Conservation (phyloP, 2,888 invertebrate species). For the Phyllotreta cruciferae region DNA sequence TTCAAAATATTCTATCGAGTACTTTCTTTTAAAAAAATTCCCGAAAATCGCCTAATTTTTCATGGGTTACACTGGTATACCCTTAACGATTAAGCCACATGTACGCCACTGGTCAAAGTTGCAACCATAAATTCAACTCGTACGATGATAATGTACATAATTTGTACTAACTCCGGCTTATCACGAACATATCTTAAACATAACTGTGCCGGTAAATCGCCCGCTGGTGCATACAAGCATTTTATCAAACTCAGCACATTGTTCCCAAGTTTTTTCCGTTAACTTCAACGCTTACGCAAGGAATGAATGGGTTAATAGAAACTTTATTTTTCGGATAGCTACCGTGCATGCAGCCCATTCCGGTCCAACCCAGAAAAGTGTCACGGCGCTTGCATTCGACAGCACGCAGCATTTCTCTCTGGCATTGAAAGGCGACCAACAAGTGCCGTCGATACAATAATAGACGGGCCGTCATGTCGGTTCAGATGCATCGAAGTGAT, state of each 20-base stretch:
- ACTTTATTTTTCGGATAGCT: too few species aligned
- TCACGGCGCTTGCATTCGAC: constrained; percentile 2
- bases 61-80: too few species aligned
- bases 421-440: constrained; percentile 20
- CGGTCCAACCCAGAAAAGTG: constrained; percentile 12
- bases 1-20: too few species aligned
- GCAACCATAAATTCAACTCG: constrained; percentile 21
- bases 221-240: background rate
- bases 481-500: constrained; percentile 32
- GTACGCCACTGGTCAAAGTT: constrained; percentile 10
- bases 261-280: constrained; percentile 1
- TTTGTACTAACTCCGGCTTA: constrained; percentile 28
- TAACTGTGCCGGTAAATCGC: constrained; percentile 15
- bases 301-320: too few species aligned
- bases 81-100: background rate
- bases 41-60: too few species aligned
- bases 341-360: background rate
- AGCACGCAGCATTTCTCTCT: background rate
- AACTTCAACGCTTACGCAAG: background rate
- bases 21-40: too few species aligned
- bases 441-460: constrained; percentile 26
- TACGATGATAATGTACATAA: constrained; percentile 20
- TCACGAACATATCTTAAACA: constrained; percentile 21
- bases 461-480: constrained; percentile 29
- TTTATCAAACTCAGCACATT: constrained; percentile 17